phyloP scores from a whole-genome alignment of 2,797 vertebrate species.

The Anabas testudineus region DNA sequence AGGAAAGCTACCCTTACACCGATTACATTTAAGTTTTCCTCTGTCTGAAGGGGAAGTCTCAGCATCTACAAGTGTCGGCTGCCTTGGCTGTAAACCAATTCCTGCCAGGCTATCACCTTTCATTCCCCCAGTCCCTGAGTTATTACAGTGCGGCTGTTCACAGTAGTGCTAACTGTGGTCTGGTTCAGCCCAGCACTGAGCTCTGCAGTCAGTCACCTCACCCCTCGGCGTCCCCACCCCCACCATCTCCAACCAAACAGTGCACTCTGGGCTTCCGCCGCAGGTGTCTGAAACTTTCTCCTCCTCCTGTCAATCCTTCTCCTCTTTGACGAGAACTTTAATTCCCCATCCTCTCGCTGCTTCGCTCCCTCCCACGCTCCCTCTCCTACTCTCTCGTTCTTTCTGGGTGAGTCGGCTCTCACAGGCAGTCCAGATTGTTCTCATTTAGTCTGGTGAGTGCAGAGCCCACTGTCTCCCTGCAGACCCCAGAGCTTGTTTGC shows the following conservation, averaged over 20 bases:
- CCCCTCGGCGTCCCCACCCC: slow-evolving; percentile 11
- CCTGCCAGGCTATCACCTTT: slow-evolving; percentile 82
- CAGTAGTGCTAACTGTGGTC: slow-evolving; percentile 54
- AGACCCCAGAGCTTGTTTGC: slow-evolving; percentile 41
- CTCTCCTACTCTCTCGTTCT: slow-evolving; percentile 53
- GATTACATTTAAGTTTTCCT: slow-evolving; percentile 76
- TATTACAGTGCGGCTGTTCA: slow-evolving; percentile 77
- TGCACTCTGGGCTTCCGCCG: slow-evolving; percentile 63
- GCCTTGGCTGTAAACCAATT: slow-evolving; percentile 80
- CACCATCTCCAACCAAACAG: slow-evolving; percentile 43
- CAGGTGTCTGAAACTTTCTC: slow-evolving; percentile 79
- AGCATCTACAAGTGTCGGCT: slow-evolving; percentile 69
- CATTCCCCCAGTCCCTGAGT: slow-evolving; percentile 79
- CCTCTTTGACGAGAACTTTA: slow-evolving; percentile 70
- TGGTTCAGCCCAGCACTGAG: slow-evolving; percentile 49
- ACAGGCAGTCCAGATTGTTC: slow-evolving; percentile 83
- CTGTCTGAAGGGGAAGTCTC: slow-evolving; percentile 81
- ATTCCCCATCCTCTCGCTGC: slow-evolving; percentile 53
- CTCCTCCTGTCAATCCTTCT: slow-evolving; percentile 72
- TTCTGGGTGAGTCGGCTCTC: slow-evolving; percentile 53
- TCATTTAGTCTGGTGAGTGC: slow-evolving; percentile 71
- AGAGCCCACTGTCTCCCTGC: slow-evolving; percentile 64
- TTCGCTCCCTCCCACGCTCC: slow-evolving; percentile 44
- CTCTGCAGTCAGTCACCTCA: slow-evolving; percentile 46
- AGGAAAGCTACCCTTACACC: slow-evolving; percentile 83